Conservation (phyloP, 2,888 invertebrate species). For the Temnothorax ravouxi region DNA sequence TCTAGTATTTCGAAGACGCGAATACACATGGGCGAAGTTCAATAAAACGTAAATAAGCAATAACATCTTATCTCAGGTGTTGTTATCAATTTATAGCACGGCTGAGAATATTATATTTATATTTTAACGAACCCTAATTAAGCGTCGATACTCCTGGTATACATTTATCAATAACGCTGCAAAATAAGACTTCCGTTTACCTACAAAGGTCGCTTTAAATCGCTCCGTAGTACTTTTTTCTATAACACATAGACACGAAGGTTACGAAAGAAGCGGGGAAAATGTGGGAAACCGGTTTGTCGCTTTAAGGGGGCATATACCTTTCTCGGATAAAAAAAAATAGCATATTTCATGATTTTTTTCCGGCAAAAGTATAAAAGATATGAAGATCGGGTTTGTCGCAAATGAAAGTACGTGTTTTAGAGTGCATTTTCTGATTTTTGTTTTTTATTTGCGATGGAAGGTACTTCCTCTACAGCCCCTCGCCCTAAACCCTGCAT, state of each 20-base stretch:
- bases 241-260: constrained; percentile 1
- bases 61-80: neutral
- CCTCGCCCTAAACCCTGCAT: no score
- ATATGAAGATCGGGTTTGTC: no score
- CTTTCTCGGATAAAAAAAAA: no score
- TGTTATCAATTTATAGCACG: neutral
- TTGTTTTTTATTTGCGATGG: no score
- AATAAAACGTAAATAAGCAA: constrained; percentile 18
- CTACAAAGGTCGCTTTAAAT: constrained; percentile 7
- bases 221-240: neutral
- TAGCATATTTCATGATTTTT: no score
- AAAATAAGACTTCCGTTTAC: neutral
- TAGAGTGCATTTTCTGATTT: no score
- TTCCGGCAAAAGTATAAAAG: no score
- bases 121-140: constrained; percentile 3
- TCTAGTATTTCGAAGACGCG: neutral
- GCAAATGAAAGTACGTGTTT: no score
- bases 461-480: no score
- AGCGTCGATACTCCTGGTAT: neutral
- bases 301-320: no score
- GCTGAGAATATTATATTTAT: neutral
- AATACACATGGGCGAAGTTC: neutral
- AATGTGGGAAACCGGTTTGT: constrained; percentile 47
- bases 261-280: constrained; percentile 18
- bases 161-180: neutral